These are phyloP conservation scores for Thumatha senex DNA, from an alignment of 2,888 invertebrate genomes.

Conservation along the genomic window DNA sequence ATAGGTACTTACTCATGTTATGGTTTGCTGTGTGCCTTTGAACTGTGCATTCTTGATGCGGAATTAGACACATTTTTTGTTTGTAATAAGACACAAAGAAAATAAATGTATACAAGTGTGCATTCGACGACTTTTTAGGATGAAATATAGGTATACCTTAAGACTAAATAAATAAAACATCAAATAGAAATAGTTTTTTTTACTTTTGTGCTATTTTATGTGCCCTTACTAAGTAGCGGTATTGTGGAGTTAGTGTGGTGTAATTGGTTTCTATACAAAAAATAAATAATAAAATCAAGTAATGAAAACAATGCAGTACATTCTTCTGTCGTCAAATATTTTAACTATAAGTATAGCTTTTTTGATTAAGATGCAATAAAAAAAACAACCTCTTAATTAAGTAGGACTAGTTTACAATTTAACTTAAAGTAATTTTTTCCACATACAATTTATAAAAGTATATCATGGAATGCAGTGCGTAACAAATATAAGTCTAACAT, in stretches of 20 bases:
- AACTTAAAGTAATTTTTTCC: constrained; percentile 5
- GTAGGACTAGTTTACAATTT: constrained; percentile 27
- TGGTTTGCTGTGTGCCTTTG: too few species aligned
- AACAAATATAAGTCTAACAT: too few species aligned
- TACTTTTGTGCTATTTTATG: constrained; percentile 21
- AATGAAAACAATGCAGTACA: background rate
- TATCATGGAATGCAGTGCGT: constrained; percentile 3
- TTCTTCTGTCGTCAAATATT: background rate
- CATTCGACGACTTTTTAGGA: too few species aligned
- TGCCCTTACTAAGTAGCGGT: constrained; percentile 13
- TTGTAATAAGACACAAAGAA: too few species aligned
- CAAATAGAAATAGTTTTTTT: constrained; percentile 5
- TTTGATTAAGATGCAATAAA: background rate
- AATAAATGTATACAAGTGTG: too few species aligned
- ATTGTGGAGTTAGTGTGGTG: constrained; percentile 4
- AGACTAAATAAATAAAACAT: background rate
- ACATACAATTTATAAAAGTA: constrained; percentile 1
- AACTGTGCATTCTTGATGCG: too few species aligned
- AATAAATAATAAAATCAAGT: too few species aligned
- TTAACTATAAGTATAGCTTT: background rate
- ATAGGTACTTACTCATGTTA: too few species aligned
- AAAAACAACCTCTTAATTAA: constrained; percentile 1
- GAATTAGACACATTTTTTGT: too few species aligned
- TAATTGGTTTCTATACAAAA: too few species aligned
- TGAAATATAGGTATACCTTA: too few species aligned